phyloP scores from a whole-genome alignment of 2,113 vertebrate species.

The Phalacrocorax carbo region DNA sequence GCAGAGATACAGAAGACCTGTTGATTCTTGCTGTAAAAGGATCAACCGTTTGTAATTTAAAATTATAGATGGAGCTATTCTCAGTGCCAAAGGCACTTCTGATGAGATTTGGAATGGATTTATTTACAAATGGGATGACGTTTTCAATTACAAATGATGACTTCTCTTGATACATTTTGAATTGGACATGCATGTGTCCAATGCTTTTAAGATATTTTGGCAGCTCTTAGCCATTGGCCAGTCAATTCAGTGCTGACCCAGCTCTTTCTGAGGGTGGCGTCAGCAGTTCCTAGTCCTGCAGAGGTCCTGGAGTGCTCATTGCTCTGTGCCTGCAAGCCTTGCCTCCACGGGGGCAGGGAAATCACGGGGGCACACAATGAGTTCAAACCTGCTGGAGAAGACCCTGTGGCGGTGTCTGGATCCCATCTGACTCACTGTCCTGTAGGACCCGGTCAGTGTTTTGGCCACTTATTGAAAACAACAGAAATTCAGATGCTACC shows the following conservation, averaged over 20 bases:
- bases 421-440: not conserved
- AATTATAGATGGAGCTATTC: not conserved
- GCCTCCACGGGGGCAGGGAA: not conserved
- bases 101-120: not conserved
- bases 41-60: not conserved
- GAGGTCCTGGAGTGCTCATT: not conserved
- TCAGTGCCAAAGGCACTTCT: not conserved
- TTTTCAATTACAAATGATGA: not conserved
- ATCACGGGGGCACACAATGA: not conserved
- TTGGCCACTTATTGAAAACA: not conserved
- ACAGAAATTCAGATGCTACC: not conserved
- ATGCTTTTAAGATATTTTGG: not conserved
- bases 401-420: not conserved
- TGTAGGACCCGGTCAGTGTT: not conserved
- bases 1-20: not conserved
- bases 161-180: not conserved
- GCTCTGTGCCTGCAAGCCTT: not conserved
- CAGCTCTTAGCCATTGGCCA: not conserved
- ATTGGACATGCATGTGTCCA: not conserved
- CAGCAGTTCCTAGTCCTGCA: not conserved
- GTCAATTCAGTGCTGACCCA: not conserved
- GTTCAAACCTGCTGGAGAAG: not conserved
- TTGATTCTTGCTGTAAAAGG: not conserved
- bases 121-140: not conserved
- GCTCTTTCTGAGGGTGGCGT: not conserved